These are phyloP conservation scores for Entomobrya multifasciata DNA, from an alignment of 2,888 invertebrate species.

Conservation along the genomic window DNA sequence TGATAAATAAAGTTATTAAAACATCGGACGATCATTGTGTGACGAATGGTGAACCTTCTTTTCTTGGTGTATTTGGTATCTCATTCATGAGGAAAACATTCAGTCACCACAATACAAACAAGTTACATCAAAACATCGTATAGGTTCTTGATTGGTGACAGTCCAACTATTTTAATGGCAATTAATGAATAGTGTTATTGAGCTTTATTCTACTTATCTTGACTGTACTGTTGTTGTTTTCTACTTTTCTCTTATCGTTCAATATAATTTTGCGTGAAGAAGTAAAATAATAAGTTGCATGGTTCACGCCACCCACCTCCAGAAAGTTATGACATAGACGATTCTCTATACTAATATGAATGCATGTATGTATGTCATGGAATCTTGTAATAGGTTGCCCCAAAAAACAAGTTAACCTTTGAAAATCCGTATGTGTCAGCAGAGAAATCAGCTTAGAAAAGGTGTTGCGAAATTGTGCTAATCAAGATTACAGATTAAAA, in stretches of 20 bases:
- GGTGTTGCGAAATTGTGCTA: slow-evolving; percentile 19
- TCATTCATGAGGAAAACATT: background rate
- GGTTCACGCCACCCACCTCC: background rate
- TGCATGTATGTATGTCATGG: background rate
- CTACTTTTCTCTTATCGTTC: background rate
- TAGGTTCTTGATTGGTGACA: background rate
- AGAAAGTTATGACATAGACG: background rate
- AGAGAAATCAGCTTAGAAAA: background rate
- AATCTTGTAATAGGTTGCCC: no score
- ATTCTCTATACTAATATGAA: background rate
- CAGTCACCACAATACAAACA: background rate
- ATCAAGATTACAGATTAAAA: background rate
- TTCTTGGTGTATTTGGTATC: background rate
- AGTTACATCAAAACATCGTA: slow-evolving; percentile 9
- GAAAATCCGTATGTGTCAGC: background rate
- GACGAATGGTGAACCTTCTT: slow-evolving; percentile 13
- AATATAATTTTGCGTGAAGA: no score
- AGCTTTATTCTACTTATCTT: background rate
- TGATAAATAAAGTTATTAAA: background rate
- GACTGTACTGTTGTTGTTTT: background rate
- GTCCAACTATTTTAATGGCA: no score
- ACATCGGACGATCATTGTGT: slow-evolving; percentile 27
- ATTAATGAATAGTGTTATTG: slow-evolving; percentile 16
- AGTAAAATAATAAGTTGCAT: background rate
- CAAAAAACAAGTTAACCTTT: no score